A percentile compares a stretch with the other conserved stretches of the same genome.
phyloP scores from a whole-genome alignment of 2,888 invertebrate genomes.

The Amorpha juglandis region DNA sequence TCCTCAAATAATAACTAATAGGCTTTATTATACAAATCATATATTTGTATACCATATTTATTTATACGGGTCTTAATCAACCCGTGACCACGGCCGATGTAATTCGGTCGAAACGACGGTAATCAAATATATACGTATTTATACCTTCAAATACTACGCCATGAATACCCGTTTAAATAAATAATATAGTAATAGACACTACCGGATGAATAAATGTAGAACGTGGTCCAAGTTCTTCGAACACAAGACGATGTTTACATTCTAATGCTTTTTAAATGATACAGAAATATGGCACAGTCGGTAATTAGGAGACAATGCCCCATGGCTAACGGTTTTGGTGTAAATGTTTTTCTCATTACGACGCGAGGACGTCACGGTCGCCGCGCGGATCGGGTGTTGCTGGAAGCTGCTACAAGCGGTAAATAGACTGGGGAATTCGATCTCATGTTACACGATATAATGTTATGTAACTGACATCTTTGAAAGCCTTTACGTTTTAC shows the following conservation, averaged over 20 bases:
- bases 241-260: slow-evolving; percentile 2
- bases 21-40: too few relatives aligned
- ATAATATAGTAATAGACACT: too few relatives aligned
- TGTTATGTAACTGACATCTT: background rate
- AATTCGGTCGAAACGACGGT: too few relatives aligned
- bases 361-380: slow-evolving; percentile 43
- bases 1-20: too few relatives aligned
- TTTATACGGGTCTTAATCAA: too few relatives aligned
- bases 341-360: slow-evolving; percentile 40
- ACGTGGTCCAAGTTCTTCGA: background rate
- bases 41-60: too few relatives aligned
- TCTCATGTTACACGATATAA: background rate
- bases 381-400: slow-evolving; percentile 33
- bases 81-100: too few relatives aligned
- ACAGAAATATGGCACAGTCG: slow-evolving; percentile 7
- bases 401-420: slow-evolving; percentile 42
- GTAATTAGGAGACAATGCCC: slow-evolving; percentile 27
- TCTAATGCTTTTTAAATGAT: slow-evolving; percentile 19
- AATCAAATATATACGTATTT: too few relatives aligned
- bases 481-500: background rate
- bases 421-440: slow-evolving; percentile 31
- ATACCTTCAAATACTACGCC: too few relatives aligned
- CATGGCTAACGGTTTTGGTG: slow-evolving; percentile 27
- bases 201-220: background rate
- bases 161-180: too few relatives aligned